Evolutionary conservation across 1,140 invertebrate genomes (phyloP), one percentile per base, ranked within the genome.

Genomic region (Cydia splendana): DNA sequence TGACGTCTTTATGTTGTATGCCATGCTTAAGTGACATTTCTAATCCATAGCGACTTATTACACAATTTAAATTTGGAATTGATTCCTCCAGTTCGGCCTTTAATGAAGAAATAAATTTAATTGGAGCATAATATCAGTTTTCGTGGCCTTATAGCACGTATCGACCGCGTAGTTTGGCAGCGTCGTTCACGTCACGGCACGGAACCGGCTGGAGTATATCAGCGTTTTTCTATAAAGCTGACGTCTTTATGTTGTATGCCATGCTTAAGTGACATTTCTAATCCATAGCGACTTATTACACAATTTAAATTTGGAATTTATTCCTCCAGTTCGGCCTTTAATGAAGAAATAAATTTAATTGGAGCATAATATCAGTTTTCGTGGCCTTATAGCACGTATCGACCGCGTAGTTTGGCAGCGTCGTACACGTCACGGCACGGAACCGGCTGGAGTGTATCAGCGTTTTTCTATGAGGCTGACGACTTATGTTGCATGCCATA

Each of bases 101-200:
- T 24, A 2, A 24, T 24, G 24, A 24, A 24, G 24, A 24, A 24
- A 30, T 4, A 2, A 30, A 30, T 30, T 30, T 30, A 30, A 30
- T 30, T 30, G 1, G 2, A 30, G 30, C 30, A 4, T 30, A 30
- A 30, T 30, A 2, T 24, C 24, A 24, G 24, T 24, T 24, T 24
- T 80, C 65, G 13, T 78, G 80, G 82, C 79, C 78, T 10, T 77
- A 57, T 75, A 69, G 81, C 81, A 88, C 86, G 76, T 88, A 90
- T 90, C 83, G 88, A 90, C 85, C 87, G 77, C 79, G 81, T 80
- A 81, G 85, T 85, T 88, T 87, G 78, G 78, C 78, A 77, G 38
- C 76, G 9, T 30, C 74, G 28, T 57, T 81, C 85, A 82, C 84
- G 84, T 85, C 82, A 82, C 79, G 79, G 78, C 71, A 77, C 76